phyloP scores from a whole-genome alignment of 2,113 vertebrate genomes.

The Gyps fulvus region DNA sequence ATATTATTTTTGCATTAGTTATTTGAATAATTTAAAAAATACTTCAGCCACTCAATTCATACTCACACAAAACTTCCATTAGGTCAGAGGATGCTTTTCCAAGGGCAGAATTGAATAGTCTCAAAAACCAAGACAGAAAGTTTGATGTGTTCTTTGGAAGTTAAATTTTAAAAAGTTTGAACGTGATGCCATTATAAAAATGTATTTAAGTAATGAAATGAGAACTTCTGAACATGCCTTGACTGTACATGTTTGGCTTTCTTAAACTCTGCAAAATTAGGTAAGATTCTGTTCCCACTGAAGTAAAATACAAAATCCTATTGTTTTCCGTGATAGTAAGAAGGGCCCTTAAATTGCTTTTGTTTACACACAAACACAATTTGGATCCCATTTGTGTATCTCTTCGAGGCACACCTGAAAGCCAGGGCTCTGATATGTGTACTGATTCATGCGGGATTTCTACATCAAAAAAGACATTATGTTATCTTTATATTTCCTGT shows the following conservation, averaged over 20 bases:
- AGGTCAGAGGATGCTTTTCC: background rate
- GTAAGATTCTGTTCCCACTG: background rate
- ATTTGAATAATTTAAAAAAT: background rate
- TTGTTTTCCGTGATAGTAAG: background rate
- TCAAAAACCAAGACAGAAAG: background rate
- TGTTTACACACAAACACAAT: background rate
- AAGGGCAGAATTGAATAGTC: background rate
- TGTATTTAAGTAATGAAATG: background rate
- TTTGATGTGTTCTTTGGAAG: background rate
- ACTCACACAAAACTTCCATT: background rate
- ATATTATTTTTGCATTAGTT: background rate
- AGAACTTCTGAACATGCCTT: background rate
- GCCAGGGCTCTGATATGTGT: background rate
- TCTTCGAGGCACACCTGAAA: background rate
- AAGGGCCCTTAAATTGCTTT: background rate
- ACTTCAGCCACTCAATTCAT: background rate
- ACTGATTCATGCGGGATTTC: background rate
- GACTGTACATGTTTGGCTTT: background rate
- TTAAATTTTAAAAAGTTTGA: background rate
- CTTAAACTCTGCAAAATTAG: background rate
- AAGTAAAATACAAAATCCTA: background rate
- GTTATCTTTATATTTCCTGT: background rate
- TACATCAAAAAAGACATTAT: background rate
- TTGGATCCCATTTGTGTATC: background rate
- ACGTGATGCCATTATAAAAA: background rate